Conservation (phyloP, 2,113 vertebrate species). For the Tamias sibiricus region DNA sequence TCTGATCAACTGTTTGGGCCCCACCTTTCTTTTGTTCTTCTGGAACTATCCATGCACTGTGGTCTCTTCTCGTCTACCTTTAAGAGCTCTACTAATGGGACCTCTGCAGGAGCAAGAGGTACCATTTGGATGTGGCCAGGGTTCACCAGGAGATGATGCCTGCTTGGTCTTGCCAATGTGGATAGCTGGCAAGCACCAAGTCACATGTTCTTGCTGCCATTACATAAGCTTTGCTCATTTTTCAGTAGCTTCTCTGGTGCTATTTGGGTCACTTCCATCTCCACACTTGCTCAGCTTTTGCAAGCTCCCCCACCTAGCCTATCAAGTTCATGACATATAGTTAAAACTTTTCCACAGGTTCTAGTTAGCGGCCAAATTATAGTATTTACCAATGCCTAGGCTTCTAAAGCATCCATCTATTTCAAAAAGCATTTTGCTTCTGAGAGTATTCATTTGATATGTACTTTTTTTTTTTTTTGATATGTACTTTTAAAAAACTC, state of each 20-base stretch:
- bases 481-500: neutral
- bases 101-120: neutral
- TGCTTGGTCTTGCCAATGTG: accelerated
- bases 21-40: neutral
- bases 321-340: neutral
- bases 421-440: slow-evolving; percentile 17
- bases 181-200: neutral
- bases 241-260: neutral
- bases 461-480: slow-evolving; percentile 35
- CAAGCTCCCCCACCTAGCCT: neutral
- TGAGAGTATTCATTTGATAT: neutral
- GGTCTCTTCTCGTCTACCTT: neutral
- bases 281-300: neutral
- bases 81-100: neutral
- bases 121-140: neutral
- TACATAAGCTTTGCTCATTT: neutral
- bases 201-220: neutral
- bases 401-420: neutral
- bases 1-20: neutral
- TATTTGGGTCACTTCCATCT: neutral
- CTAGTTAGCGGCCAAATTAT: neutral
- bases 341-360: neutral
- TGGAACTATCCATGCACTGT: neutral
- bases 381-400: neutral
- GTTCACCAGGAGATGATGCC: neutral